Conservation (phyloP, 2,113 vertebrate species). For the Maylandia zebra region DNA sequence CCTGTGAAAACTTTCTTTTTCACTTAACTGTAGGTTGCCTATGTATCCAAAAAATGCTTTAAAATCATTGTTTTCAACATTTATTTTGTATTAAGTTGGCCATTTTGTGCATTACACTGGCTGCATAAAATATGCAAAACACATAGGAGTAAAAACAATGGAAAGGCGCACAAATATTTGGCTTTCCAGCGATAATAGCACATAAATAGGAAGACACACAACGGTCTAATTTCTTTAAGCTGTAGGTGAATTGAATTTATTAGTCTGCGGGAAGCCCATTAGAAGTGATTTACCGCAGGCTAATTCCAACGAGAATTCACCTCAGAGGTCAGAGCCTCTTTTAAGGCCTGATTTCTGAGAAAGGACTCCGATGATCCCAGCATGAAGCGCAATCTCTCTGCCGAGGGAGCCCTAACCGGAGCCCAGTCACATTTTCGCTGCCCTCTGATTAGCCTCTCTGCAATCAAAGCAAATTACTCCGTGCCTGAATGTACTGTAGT, state of each 20-base stretch:
- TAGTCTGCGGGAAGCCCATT: background rate
- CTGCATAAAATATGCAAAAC: background rate
- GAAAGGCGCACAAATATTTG: background rate
- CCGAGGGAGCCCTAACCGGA: background rate
- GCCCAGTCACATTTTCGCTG: background rate
- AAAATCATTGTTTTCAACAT: background rate
- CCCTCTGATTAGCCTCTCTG: slow-evolving; percentile 23
- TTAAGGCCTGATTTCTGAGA: slow-evolving; percentile 34
- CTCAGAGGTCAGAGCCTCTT: slow-evolving; percentile 22
- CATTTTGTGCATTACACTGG: background rate
- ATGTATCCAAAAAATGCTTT: background rate
- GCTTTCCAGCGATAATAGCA: background rate
- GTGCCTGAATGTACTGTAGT: background rate
- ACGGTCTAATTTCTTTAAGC: background rate
- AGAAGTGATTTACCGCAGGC: background rate
- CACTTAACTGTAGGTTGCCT: background rate
- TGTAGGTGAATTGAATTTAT: slow-evolving; percentile 1
- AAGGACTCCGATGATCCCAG: slow-evolving; percentile 10
- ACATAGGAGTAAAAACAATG: background rate
- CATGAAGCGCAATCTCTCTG: slow-evolving; percentile 7
- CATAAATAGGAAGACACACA: background rate
- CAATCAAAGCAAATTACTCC: slow-evolving; percentile 46
- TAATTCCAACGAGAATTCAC: background rate
- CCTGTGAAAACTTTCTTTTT: background rate
- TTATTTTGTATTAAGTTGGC: background rate